A percentile compares a stretch with the other conserved stretches of the same genome.
Conservation (phyloP, 2,113 vertebrate genomes). For the Suricata suricatta region DNA sequence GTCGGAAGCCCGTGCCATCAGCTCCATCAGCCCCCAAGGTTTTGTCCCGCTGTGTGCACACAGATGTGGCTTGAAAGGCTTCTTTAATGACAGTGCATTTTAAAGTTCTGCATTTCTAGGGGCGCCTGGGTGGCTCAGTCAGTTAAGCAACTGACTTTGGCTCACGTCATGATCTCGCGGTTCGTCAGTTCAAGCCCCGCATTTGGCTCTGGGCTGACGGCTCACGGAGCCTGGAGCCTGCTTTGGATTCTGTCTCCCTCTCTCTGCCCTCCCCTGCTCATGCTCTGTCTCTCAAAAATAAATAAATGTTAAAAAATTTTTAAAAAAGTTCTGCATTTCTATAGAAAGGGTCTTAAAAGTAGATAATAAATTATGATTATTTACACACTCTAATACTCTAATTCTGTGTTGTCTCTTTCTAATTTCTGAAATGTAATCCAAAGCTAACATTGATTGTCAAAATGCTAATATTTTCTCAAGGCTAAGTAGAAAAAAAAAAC, state of each 20-base stretch:
- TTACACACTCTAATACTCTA: neutral
- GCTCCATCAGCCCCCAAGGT: neutral
- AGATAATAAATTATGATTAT: neutral
- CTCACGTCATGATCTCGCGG: no score
- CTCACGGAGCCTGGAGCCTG: no score
- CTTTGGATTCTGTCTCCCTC: no score
- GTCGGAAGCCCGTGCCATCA: neutral
- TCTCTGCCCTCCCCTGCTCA: no score
- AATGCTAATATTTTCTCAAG: conserved; percentile 50
- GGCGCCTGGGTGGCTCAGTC: no score
- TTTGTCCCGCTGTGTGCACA: neutral
- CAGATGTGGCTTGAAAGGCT: neutral
- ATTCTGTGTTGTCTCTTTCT: neutral
- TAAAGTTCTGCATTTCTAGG: neutral
- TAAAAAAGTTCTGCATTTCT: neutral
- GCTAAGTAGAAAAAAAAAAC: neutral
- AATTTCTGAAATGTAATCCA: neutral
- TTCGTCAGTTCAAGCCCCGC: no score
- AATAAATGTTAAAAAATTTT: no score
- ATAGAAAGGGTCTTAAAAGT: neutral
- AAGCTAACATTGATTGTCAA: neutral
- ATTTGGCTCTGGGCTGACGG: no score
- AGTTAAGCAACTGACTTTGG: no score
- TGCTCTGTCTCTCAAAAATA: no score
- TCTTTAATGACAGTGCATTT: neutral